Percentiles rank a stretch among this genome's conserved stretches.
Conservation (phyloP, 2,888 invertebrate genomes). For the Pristionchus entomophagus region DNA sequence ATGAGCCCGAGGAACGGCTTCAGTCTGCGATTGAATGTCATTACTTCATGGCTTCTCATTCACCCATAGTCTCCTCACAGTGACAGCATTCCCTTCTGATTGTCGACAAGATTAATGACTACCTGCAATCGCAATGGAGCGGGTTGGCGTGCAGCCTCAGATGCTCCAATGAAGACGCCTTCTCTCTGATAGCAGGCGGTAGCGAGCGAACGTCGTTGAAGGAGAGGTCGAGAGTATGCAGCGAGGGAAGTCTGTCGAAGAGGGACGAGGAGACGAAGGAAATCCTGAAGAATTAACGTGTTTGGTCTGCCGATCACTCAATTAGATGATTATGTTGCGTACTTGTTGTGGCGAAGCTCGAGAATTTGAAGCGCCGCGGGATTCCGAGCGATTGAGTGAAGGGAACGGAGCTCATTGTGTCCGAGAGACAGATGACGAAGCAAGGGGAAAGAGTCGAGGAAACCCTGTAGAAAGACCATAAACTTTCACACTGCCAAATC, state of each 20-base stretch:
- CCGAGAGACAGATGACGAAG: constrained; percentile 65
- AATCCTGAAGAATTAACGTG: constrained; percentile 52
- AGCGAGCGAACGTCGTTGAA: constrained; percentile 64
- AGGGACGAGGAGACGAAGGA: constrained; percentile 50
- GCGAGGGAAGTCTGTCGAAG: constrained; percentile 49
- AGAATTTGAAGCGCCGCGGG: constrained; percentile 51
- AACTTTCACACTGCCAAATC: too few species aligned
- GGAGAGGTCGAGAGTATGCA: constrained; percentile 52
- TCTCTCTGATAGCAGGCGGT: constrained; percentile 21
- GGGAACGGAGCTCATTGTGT: constrained; percentile 64
- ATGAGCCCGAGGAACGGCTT: background rate
- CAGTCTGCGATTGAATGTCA: background rate
- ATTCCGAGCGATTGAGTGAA: constrained; percentile 53
- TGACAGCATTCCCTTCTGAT: too few species aligned
- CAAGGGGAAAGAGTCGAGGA: constrained; percentile 65
- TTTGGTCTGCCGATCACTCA: background rate
- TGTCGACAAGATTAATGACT: too few species aligned
- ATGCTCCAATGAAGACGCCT: background rate
- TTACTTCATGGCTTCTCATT: background rate
- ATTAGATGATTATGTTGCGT: background rate
- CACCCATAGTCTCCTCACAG: too few species aligned
- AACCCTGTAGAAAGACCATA: constrained; percentile 54
- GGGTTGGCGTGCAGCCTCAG: constrained; percentile 26
- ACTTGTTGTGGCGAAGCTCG: constrained; percentile 40
- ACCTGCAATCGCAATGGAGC: constrained; percentile 44